phyloP scores from a whole-genome alignment of 2,888 invertebrate genomes.

The Cryptocephalus moraei region DNA sequence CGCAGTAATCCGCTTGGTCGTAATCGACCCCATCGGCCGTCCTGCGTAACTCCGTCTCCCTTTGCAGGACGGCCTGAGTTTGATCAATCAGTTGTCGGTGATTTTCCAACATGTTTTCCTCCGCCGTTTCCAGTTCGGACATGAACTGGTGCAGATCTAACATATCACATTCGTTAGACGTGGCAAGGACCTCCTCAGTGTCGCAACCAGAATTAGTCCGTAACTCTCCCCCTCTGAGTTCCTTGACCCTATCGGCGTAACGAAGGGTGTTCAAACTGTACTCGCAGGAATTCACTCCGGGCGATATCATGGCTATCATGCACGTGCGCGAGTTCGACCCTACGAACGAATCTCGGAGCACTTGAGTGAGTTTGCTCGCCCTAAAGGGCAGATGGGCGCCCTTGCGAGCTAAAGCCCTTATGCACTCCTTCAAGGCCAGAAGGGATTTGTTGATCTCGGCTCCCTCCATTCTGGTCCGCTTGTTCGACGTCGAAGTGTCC shows the following conservation, averaged over 20 bases:
- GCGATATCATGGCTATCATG: constrained; percentile 99
- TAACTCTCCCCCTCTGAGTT: constrained; percentile 77
- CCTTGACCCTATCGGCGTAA: constrained; percentile 96
- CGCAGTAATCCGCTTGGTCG: constrained; percentile 94
- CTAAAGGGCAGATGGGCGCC: constrained; percentile 96
- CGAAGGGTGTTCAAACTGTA: constrained; percentile 96
- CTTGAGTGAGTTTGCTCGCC: constrained; percentile 92
- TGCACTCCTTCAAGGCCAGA: constrained; percentile 94
- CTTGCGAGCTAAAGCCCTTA: constrained; percentile 88
- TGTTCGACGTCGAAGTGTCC: constrained; percentile 92
- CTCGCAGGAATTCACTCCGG: constrained; percentile 92
- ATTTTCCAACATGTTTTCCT: constrained; percentile 89
- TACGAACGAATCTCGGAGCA: constrained; percentile 94
- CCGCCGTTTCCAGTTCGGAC: constrained; percentile 84
- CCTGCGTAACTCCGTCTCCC: constrained; percentile 62
- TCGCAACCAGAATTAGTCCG: constrained; percentile 44
- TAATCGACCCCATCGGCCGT: constrained; percentile 89
- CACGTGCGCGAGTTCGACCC: constrained; percentile 97
- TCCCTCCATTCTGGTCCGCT: constrained; percentile 93
- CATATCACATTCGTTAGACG: constrained; percentile 80
- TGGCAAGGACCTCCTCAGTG: constrained; percentile 52
- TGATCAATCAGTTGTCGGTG: constrained; percentile 74
- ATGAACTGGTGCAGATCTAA: constrained; percentile 93
- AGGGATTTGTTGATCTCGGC: constrained; percentile 96
- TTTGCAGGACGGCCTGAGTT: constrained; percentile 57